Base-by-base conservation (phyloP, 2,888 invertebrate species). In the Eupsilia transversa region DNA sequence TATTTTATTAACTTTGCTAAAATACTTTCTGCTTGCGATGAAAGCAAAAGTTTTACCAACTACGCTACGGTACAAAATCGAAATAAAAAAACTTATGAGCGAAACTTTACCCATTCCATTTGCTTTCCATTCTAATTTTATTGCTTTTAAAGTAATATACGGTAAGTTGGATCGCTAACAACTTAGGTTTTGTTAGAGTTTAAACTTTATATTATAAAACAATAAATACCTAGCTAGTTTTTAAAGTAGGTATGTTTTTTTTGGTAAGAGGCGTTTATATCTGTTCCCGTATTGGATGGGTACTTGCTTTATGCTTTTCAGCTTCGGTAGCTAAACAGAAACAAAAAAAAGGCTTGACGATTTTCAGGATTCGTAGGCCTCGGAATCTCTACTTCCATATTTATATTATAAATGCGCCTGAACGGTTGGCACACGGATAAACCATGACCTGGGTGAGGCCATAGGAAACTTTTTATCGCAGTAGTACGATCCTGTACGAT, bases 41-140 rank as follows among this genome's bases (percentile, higher is more conserved):
- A 17, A 57, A 54, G 57, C 49, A 38, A 73, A 77, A 84, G 17
- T 77, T 71, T 73, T 38, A 38, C 68, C 23, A 68, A 68, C 60
- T 54, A n/a, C 57, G 57, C 60, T 54, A n/a, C 57, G 57, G 63
- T 38, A 79, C 23, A 54, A 72, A 67, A 63, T 57, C 1, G 12
- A 35, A 79, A 76, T 71, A 79, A 71, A 76, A 38, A 69, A 82
- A 49, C 33, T 14, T 52, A 67, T 23, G 64, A 56, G 54, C 20
- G 3, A 79, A 82, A 82, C 56, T 85, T 76, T 49, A 6, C 12
- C 65, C 65, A 77, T 84, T 82, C 49, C 69, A 72, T 70, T 84
- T 64, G 54, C 17, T 65, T 74, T 70, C 41, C 54, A 63, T 66
- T 72, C 72, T 43, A 76, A 72, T 82, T 82, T 79, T 82, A 77